A percentile compares a stretch with the other conserved stretches of the same genome.
These are phyloP conservation scores for Drosophila pegasa DNA, from an alignment of 2,888 invertebrate species.

Conservation along the genomic window DNA sequence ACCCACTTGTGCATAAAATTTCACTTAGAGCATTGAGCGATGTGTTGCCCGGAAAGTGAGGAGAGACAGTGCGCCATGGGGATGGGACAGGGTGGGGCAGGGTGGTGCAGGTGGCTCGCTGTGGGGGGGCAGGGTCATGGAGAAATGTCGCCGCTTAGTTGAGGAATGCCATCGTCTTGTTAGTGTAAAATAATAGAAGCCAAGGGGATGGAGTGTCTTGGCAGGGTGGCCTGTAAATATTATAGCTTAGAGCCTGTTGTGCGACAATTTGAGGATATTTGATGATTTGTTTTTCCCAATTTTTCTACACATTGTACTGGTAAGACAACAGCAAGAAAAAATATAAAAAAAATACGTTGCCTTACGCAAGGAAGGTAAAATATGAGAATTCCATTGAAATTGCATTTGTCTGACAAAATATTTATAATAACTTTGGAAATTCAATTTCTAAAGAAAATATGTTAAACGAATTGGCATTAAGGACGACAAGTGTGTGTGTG, in stretches of 20 bases:
- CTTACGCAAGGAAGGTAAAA: slow-evolving; percentile 32
- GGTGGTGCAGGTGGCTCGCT: neutral
- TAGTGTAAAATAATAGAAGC: slow-evolving; percentile 74
- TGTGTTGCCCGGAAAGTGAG: slow-evolving; percentile 10
- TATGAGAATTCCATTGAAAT: slow-evolving; percentile 69
- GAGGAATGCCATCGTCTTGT: slow-evolving; percentile 65
- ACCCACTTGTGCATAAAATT: slow-evolving; percentile 52
- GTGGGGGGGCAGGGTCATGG: neutral
- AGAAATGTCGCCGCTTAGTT: slow-evolving; percentile 55
- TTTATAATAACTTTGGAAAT: slow-evolving; percentile 78
- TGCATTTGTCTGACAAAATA: slow-evolving; percentile 70
- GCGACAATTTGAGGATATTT: slow-evolving; percentile 39
- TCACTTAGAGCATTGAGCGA: slow-evolving; percentile 59
- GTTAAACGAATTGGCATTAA: slow-evolving; percentile 70
- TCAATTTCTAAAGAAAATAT: slow-evolving; percentile 79
- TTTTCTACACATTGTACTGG: slow-evolving; percentile 1
- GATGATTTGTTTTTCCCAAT: slow-evolving; percentile 37
- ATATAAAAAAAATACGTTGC: neutral
- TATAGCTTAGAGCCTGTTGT: slow-evolving; percentile 17
- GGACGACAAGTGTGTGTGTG: slow-evolving; percentile 8
- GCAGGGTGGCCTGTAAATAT: slow-evolving; percentile 1
- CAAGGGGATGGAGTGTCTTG: slow-evolving; percentile 4
- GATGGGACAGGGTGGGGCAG: too few species aligned
- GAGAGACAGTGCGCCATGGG: neutral
- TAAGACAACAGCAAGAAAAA: slow-evolving; percentile 2